phyloP scores from a whole-genome alignment of 2,113 vertebrate genomes.

The Heteronetta atricapilla region DNA sequence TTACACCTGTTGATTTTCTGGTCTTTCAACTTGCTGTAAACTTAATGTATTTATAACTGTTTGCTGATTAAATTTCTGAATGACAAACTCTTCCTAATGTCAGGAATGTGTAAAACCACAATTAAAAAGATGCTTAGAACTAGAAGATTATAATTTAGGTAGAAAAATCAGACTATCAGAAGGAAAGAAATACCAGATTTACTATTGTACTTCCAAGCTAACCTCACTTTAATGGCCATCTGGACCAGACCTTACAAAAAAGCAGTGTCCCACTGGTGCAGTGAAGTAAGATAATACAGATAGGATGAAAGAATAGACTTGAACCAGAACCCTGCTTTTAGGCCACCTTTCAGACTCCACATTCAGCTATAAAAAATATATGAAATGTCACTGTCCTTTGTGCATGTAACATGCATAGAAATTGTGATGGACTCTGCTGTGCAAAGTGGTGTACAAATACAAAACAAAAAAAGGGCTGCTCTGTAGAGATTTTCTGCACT shows the following conservation, averaged over 20 bases:
- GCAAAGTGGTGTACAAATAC: rapidly evolving
- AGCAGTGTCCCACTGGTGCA: not conserved
- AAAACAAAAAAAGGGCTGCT: not conserved
- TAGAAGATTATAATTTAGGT: not conserved
- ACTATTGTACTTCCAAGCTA: not conserved
- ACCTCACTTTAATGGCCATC: not conserved
- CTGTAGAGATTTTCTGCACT: not conserved
- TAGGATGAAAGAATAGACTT: not conserved
- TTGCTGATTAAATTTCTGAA: not conserved
- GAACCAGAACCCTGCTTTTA: not conserved
- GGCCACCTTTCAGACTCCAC: not conserved
- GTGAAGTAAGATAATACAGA: not conserved
- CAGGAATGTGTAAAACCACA: not conserved
- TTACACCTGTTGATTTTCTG: not conserved
- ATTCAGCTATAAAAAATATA: not conserved
- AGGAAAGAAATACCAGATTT: not conserved
- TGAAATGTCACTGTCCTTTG: not conserved
- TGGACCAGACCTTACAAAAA: not conserved
- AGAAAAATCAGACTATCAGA: not conserved
- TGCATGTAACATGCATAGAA: not conserved
- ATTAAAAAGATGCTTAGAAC: not conserved
- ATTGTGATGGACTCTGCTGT: not conserved
- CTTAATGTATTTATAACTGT: not conserved
- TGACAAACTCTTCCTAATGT: not conserved
- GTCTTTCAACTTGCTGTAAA: not conserved